Percentiles rank a stretch among this genome's conserved stretches.
Evolutionary conservation across 2,888 invertebrate species (phyloP).

Genomic region (Serripes groenlandicus): DNA sequence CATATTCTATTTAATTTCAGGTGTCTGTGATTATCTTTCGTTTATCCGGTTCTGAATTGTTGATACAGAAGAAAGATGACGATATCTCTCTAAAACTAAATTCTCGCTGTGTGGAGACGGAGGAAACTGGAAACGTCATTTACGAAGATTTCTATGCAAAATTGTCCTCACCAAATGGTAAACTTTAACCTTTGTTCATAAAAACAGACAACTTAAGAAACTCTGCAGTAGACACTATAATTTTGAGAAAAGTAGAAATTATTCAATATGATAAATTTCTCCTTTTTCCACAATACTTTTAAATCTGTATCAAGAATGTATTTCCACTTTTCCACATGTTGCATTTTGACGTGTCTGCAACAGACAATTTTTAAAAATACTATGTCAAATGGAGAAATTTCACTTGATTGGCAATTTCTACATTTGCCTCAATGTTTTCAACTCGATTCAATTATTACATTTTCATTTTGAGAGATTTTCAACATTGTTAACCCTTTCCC

Average conservation of each 20-base stretch:
- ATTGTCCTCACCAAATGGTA: conserved; percentile 77
- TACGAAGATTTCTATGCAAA: conserved; percentile 97
- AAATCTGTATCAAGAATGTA: background rate
- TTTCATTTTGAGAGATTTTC: no score
- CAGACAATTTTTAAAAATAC: no score
- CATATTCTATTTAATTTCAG: conserved; percentile 83
- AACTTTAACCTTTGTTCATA: no score
- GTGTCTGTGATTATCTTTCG: conserved; percentile 90
- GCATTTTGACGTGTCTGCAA: no score
- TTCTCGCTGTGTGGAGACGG: conserved; percentile 91
- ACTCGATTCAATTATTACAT: no score
- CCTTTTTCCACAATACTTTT: conserved; percentile 2
- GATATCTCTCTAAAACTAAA: conserved; percentile 90
- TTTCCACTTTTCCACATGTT: no score
- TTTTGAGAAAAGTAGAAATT: background rate
- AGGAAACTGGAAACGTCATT: conserved; percentile 95
- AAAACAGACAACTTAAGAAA: background rate
- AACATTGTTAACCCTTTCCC: no score
- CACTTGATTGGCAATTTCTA: no score
- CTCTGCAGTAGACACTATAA: no score
- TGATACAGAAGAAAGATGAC: conserved; percentile 91
- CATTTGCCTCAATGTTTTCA: no score
- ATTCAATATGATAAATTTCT: background rate
- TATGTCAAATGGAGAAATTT: no score
- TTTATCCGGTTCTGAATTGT: conserved; percentile 91